A percentile compares a stretch with the other conserved stretches of the same genome.
Evolutionary conservation across 2,888 invertebrate species (phyloP).

Genomic region (Uloborus plumipes): DNA sequence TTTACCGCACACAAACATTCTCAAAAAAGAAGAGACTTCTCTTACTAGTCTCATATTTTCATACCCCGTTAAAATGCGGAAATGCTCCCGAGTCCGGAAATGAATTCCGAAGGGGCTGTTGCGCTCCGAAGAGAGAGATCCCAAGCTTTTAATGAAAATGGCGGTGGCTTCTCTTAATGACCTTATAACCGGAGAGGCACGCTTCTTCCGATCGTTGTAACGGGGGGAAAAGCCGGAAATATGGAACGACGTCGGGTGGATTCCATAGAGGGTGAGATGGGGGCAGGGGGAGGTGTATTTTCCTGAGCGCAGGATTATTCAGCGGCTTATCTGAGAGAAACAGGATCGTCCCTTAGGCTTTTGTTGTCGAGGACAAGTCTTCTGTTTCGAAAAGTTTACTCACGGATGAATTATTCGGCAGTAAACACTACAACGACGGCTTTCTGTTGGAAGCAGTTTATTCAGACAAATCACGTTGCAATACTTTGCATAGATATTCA

Average conservation of each 20-base stretch:
- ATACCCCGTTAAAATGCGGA: slow-evolving; percentile 9
- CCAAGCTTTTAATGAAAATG: slow-evolving; percentile 33
- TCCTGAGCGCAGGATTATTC: slow-evolving; percentile 7
- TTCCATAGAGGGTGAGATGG: slow-evolving; percentile 4
- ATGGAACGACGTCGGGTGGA: neutral
- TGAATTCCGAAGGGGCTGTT: slow-evolving; percentile 36
- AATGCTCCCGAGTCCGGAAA: slow-evolving; percentile 35
- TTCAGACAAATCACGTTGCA: too few relatives aligned
- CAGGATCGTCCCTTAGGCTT: slow-evolving; percentile 2
- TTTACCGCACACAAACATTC: too few relatives aligned
- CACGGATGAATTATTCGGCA: too few relatives aligned
- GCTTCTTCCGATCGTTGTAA: slow-evolving; percentile 15
- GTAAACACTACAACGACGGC: too few relatives aligned
- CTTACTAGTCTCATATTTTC: neutral
- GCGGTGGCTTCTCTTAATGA: slow-evolving; percentile 8
- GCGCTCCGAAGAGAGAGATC: neutral
- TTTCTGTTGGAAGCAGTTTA: too few relatives aligned
- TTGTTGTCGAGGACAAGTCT: too few relatives aligned
- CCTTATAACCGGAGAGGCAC: slow-evolving; percentile 20
- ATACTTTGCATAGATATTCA: too few relatives aligned
- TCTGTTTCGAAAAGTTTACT: too few relatives aligned
- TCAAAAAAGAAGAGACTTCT: too few relatives aligned
- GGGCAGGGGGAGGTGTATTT: neutral
- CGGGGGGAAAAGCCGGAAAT: slow-evolving; percentile 21
- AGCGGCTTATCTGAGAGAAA: slow-evolving; percentile 27